Evolutionary conservation across 2,113 vertebrate species (phyloP).

Genomic region (Megaleporinus macrocephalus): DNA sequence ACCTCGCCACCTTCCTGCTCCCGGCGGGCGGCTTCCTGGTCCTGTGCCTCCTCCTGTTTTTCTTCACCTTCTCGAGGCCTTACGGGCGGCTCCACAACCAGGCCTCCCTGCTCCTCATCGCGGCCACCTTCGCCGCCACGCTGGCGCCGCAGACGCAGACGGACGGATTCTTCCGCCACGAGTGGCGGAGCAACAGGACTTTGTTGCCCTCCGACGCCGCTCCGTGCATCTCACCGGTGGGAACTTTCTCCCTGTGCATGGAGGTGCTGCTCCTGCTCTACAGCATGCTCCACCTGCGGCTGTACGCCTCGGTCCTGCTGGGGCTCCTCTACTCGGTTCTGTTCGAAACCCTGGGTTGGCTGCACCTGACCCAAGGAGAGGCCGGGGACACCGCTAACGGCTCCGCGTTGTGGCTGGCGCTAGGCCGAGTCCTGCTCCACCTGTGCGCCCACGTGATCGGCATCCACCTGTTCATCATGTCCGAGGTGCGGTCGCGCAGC

Average conservation of each 20-base stretch:
- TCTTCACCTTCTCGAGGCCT: constrained; percentile 89
- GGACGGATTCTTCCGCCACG: constrained; percentile 66
- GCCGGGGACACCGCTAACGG: constrained; percentile 45
- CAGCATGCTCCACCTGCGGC: constrained; percentile 92
- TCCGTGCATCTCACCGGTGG: constrained; percentile 90
- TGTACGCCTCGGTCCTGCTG: constrained; percentile 91
- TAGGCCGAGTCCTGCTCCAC: constrained; percentile 90
- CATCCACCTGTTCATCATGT: constrained; percentile 96
- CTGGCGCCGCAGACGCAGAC: constrained; percentile 88
- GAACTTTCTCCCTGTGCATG: constrained; percentile 94
- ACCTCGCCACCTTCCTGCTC: constrained; percentile 78
- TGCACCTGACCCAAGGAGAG: constrained; percentile 75
- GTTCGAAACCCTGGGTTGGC: constrained; percentile 90
- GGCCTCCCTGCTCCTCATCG: constrained; percentile 85
- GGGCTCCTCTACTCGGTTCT: constrained; percentile 91
- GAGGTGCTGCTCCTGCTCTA: constrained; percentile 94
- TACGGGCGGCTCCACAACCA: constrained; percentile 88
- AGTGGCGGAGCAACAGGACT: constrained; percentile 72
- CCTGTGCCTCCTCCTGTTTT: constrained; percentile 84
- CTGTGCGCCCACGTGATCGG: constrained; percentile 92
- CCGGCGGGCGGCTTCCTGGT: constrained; percentile 86
- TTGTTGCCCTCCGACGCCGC: constrained; percentile 30
- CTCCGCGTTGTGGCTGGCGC: constrained; percentile 82
- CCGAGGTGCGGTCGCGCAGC: constrained; percentile 94
- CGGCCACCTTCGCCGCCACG: constrained; percentile 87